Base-by-base conservation (phyloP, 2,888 invertebrate species). In the Perizoma affinitatum region DNA sequence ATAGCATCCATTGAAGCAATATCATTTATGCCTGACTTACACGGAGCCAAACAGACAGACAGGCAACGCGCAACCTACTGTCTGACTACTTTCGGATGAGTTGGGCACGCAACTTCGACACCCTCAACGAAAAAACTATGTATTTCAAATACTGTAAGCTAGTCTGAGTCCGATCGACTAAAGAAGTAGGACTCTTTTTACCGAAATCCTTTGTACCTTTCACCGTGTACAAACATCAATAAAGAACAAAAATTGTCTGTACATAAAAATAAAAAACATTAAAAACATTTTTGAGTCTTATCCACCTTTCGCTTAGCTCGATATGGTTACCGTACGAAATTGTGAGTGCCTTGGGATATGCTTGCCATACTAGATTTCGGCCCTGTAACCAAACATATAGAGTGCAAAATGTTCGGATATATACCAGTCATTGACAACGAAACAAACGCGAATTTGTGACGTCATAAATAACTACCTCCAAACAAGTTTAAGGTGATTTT, bases 241-340 rank as follows among this genome's bases (percentile, higher is more conserved):
- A 22, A 36, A 43, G 11, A 47, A 38, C 5, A 48, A 49, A 50
- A 50, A 49, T 5, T 1, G 5, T 6, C 38, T 4, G 7, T 7
- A 38, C 38, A 3, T 4, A 6, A 38, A 6, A 5, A 38, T 3
- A 38, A 1, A 1, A 38, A 38, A 7, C 38, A 38, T n/a, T n/a
- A 42, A 42, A 9, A n/a, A 8, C 35, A 51, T 42, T 66, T 59
- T 63, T 66, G 65, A 67, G 64, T 67, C 54, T 42, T 72, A 75
- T 80, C 76, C 71, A 55, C 67, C 72, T 73, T 73, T 73, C 71
- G 62, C 66, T 54, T 45, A 57, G 45, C 65, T 67, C 45, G 54
- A 61, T 68, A 74, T 82, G 80, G 82, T 79, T 72, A 81, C 82
- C 69, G 61, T 75, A 75, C 63, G 49, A 71, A 70, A 69, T 70